Conservation (phyloP, 2,888 invertebrate genomes). For the Tetragnatha montana region DNA sequence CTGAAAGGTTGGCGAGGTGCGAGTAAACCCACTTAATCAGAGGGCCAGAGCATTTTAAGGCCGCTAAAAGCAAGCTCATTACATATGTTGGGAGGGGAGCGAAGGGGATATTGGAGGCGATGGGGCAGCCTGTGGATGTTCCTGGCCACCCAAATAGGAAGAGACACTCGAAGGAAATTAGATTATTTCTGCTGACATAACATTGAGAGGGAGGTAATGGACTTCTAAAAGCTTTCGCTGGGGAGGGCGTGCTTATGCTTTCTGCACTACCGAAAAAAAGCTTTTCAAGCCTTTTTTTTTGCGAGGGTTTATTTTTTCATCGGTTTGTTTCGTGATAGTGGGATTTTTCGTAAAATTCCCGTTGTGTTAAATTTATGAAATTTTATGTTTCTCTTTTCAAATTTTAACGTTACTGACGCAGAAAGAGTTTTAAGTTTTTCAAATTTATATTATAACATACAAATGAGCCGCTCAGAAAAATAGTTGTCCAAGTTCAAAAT, state of each 20-base stretch:
- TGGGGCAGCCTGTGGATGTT: conserved; percentile 6
- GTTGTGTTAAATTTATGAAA: neutral
- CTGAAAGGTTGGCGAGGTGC: conserved; percentile 6
- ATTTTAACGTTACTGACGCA: too few relatives aligned
- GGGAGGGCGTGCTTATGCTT: conserved; percentile 4
- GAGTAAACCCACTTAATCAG: conserved; percentile 35
- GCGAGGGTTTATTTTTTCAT: neutral
- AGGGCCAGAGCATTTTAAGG: conserved; percentile 52
- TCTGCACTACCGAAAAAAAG: neutral
- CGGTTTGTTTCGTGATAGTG: too few relatives aligned
- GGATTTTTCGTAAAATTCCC: neutral
- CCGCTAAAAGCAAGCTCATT: conserved; percentile 55
- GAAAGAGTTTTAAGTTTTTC: too few relatives aligned
- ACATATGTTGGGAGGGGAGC: conserved; percentile 31
- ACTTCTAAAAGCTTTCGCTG: conserved; percentile 54
- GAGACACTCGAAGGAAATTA: conserved; percentile 46
- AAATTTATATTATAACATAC: too few relatives aligned
- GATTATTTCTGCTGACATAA: conserved; percentile 63
- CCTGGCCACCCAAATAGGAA: conserved; percentile 35
- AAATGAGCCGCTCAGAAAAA: too few relatives aligned
- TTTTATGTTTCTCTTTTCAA: too few relatives aligned
- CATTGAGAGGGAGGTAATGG: conserved; percentile 39
- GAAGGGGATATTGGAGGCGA: conserved; percentile 25
- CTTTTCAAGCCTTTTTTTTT: conserved; percentile 9
- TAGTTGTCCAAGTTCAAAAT: too few relatives aligned